Percentiles rank a stretch among this genome's conserved stretches.
These are phyloP conservation scores for Talpa occidentalis DNA, from an alignment of 2,113 vertebrate species.

Conservation along the genomic window DNA sequence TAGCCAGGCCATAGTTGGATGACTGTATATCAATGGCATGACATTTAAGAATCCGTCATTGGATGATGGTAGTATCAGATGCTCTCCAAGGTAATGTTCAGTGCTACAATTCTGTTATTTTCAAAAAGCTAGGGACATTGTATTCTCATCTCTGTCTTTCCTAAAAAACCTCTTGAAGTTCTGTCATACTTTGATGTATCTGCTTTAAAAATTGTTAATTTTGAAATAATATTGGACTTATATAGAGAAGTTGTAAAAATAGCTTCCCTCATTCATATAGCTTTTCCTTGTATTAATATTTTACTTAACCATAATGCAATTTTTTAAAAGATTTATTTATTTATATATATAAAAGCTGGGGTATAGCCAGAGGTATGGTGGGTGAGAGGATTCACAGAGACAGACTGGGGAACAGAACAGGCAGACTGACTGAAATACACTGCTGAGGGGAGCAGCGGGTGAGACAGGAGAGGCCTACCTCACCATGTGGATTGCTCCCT, in stretches of 20 bases:
- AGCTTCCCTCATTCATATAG: neutral
- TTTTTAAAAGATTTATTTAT: neutral
- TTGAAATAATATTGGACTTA: conserved; percentile 38
- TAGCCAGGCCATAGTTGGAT: conserved; percentile 35
- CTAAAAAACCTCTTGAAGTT: conserved; percentile 24
- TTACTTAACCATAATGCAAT: neutral
- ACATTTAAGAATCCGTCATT: conserved; percentile 1
- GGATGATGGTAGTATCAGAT: conserved; percentile 5
- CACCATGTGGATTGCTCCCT: no score
- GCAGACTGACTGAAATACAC: no score
- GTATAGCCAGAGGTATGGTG: no score
- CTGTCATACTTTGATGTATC: conserved; percentile 1
- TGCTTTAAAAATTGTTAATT: neutral
- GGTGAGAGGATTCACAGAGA: no score
- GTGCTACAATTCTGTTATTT: neutral
- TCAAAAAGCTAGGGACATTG: neutral
- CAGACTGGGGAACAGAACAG: no score
- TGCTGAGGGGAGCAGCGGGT: no score
- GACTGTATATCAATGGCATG: neutral
- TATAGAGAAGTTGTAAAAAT: neutral
- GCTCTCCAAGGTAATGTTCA: conserved; percentile 27
- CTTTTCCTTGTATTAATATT: neutral
- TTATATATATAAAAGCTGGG: no score
- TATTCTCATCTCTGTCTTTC: neutral
- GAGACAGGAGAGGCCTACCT: no score